These are phyloP conservation scores for Drosophila lacteicornis DNA, from an alignment of 1,140 invertebrate species.

Conservation along the genomic window DNA sequence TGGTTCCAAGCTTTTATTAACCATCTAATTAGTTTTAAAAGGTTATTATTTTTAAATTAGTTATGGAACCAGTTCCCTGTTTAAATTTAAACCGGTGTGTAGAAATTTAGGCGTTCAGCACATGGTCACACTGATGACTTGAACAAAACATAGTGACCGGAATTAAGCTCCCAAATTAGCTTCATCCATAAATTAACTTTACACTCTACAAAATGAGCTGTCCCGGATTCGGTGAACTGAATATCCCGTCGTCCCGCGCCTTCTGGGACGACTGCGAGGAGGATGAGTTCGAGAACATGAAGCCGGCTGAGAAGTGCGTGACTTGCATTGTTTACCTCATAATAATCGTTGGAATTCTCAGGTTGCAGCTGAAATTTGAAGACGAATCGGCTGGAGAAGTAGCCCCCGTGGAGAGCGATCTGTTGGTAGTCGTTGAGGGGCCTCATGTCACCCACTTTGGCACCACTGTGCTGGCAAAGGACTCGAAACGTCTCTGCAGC, in stretches of 20 bases:
- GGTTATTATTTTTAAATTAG: neutral
- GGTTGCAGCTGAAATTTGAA: slow-evolving; percentile 54
- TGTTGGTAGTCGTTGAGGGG: slow-evolving; percentile 74
- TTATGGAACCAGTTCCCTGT: neutral
- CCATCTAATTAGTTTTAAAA: no score
- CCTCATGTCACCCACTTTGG: slow-evolving; percentile 57
- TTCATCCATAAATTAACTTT: slow-evolving; percentile 16
- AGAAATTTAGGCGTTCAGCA: slow-evolving; percentile 8
- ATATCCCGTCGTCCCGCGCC: slow-evolving; percentile 77
- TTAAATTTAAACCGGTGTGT: neutral
- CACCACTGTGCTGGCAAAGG: slow-evolving; percentile 32
- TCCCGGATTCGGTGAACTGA: slow-evolving; percentile 78
- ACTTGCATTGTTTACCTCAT: slow-evolving; percentile 5
- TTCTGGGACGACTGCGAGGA: slow-evolving; percentile 84
- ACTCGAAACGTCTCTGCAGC: slow-evolving; percentile 46
- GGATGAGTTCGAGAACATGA: slow-evolving; percentile 65
- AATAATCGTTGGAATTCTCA: slow-evolving; percentile 1
- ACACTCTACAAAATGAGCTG: slow-evolving; percentile 55
- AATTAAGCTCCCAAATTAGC: slow-evolving; percentile 15
- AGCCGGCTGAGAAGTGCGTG: slow-evolving; percentile 56
- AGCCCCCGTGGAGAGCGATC: slow-evolving; percentile 48
- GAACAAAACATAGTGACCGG: slow-evolving; percentile 50
- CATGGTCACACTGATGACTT: slow-evolving; percentile 36
- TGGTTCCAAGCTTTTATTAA: no score
- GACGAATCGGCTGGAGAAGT: slow-evolving; percentile 15